Conservation (phyloP, 2,113 vertebrate genomes). For the Chionodraco myersi region DNA sequence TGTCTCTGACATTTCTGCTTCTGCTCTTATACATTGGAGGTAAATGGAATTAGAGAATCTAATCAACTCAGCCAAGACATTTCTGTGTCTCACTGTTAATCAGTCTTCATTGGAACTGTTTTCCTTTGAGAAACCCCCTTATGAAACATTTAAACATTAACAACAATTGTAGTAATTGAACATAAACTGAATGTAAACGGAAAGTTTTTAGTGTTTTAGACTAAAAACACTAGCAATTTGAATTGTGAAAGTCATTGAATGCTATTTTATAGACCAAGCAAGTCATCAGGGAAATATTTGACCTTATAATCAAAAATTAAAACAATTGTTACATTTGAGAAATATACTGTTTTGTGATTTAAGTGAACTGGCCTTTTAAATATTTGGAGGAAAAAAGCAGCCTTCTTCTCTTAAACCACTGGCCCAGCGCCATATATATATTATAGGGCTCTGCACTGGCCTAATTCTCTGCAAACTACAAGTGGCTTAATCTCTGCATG, state of each 20-base stretch:
- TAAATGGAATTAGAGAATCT: background rate
- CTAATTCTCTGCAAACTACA: constrained; percentile 52
- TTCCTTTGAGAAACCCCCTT: too few relatives aligned
- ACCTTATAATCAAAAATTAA: background rate
- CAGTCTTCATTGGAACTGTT: background rate
- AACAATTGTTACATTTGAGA: background rate
- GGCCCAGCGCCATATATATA: background rate
- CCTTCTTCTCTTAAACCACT: constrained; percentile 24
- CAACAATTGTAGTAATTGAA: too few relatives aligned
- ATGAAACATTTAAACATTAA: too few relatives aligned
- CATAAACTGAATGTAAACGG: background rate
- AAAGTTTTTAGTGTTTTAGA: too few relatives aligned
- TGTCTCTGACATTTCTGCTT: background rate
- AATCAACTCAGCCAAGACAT: too few relatives aligned
- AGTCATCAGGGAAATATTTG: too few relatives aligned
- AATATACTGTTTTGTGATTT: background rate
- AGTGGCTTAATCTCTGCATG: constrained; percentile 60
- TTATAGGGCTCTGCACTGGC: background rate
- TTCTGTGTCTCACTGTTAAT: too few relatives aligned
- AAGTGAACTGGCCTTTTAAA: background rate
- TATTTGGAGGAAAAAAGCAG: constrained; percentile 9
- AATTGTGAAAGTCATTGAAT: background rate
- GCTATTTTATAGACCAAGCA: background rate
- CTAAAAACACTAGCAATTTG: too few relatives aligned
- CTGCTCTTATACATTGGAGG: background rate